Conservation (phyloP, 2,888 invertebrate genomes). For the Athrips mouffetella region DNA sequence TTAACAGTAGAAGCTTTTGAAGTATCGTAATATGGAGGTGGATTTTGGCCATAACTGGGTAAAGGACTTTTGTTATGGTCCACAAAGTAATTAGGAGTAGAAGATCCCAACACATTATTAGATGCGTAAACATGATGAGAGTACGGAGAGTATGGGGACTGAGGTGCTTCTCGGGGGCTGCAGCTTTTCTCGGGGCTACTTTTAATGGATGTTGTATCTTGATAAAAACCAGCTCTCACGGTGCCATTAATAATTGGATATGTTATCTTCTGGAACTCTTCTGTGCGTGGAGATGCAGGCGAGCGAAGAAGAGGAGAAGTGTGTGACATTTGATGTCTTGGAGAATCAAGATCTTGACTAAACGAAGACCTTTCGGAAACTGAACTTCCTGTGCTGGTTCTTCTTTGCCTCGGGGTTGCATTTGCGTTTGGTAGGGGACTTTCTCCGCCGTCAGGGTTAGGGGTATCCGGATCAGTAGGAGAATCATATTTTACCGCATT, state of each 20-base stretch:
- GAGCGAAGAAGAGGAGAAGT: constrained; percentile 86
- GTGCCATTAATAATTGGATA: constrained; percentile 88
- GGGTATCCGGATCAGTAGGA: constrained; percentile 56
- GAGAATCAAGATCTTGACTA: constrained; percentile 87
- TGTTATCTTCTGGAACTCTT: constrained; percentile 82
- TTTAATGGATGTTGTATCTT: constrained; percentile 90
- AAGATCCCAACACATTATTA: constrained; percentile 50
- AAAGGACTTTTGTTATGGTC: constrained; percentile 70
- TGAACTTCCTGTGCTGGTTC: constrained; percentile 88
- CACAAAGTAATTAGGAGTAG: constrained; percentile 63
- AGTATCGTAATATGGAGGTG: constrained; percentile 80
- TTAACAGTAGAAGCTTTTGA: constrained; percentile 62
- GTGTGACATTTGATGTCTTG: constrained; percentile 85
- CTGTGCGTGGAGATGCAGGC: constrained; percentile 86
- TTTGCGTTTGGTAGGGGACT: constrained; percentile 55
- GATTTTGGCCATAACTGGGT: constrained; percentile 66
- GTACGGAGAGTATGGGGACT: constrained; percentile 68
- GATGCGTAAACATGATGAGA: constrained; percentile 70
- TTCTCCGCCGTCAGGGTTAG: constrained; percentile 65
- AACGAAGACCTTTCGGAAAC: constrained; percentile 88
- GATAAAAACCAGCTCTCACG: constrained; percentile 92
- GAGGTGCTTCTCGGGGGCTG: constrained; percentile 85
- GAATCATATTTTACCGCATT: constrained; percentile 59
- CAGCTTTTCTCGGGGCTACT: constrained; percentile 91
- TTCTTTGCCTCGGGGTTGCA: constrained; percentile 77